These are phyloP conservation scores for Cryptotis parvus DNA, from an alignment of 2,113 vertebrate species.

Conservation along the genomic window DNA sequence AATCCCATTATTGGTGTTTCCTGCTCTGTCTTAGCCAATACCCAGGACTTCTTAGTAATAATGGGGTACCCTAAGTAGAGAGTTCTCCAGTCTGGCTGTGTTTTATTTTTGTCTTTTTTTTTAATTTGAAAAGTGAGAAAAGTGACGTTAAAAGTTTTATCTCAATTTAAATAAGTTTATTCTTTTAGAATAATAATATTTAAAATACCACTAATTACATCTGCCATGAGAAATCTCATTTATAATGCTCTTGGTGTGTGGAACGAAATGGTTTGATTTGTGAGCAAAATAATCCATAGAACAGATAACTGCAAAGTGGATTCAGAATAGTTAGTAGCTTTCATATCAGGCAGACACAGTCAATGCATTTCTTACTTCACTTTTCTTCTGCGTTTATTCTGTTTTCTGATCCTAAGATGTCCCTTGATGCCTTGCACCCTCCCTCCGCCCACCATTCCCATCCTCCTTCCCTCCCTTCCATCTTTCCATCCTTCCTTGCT, in stretches of 20 bases:
- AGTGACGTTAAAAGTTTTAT: constrained; percentile 70
- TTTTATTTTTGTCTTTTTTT: no score
- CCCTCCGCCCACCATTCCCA: no score
- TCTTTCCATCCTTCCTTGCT: no score
- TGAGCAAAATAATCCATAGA: constrained; percentile 13
- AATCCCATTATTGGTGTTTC: no score
- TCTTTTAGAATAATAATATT: constrained; percentile 58
- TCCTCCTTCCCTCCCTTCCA: no score
- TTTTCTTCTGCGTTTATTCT: not conserved
- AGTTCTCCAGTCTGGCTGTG: no score
- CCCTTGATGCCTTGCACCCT: no score
- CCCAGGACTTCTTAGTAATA: no score
- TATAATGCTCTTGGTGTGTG: constrained; percentile 29
- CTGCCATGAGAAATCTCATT: not conserved
- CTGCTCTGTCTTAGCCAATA: no score
- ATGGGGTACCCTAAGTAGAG: no score
- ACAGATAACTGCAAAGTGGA: not conserved
- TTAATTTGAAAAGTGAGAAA: constrained; percentile 61
- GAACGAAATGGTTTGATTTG: constrained; percentile 65
- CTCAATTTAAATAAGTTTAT: constrained; percentile 21
- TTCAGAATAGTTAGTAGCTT: constrained; percentile 16
- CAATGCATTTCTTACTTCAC: not conserved
- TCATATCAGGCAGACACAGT: not conserved
- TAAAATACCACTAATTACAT: constrained; percentile 45
- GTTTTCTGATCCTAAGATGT: no score